Evolutionary conservation across 2,113 vertebrate genomes (phyloP).

Genomic region (Ciconia boyciana): DNA sequence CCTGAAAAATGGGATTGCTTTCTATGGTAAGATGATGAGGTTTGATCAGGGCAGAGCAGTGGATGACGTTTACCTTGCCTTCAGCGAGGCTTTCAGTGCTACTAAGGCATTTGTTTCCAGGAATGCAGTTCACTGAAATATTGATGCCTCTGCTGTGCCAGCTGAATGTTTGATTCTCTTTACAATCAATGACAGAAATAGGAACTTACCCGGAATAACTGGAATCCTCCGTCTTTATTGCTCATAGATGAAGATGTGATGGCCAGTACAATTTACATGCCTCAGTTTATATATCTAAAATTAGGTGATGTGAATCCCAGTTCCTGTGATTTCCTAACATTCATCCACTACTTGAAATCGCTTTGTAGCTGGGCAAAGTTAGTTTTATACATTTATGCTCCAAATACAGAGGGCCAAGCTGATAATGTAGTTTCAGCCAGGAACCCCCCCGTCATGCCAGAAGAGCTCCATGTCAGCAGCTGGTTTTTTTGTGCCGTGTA

Average conservation of each 20-base stretch:
- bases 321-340: not conserved
- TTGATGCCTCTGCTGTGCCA: not conserved
- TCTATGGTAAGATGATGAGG: not conserved
- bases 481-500: fast-evolving
- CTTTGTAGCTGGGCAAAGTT: not conserved
- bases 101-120: not conserved
- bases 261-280: not conserved
- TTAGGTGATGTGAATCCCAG: not conserved
- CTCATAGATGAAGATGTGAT: not conserved
- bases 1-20: not conserved
- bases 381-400: not conserved
- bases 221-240: not conserved
- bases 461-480: not conserved
- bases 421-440: not conserved
- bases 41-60: not conserved
- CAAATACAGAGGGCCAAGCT: not conserved
- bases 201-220: not conserved
- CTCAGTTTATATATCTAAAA: not conserved
- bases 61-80: not conserved
- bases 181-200: not conserved
- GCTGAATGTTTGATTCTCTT: not conserved
- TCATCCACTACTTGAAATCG: not conserved
- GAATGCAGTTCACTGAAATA: not conserved
- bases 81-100: not conserved
- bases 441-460: not conserved